A percentile compares a stretch with the other conserved stretches of the same genome.
Conservation (phyloP, 2,113 vertebrate species). For the Ctenomys sociabilis region DNA sequence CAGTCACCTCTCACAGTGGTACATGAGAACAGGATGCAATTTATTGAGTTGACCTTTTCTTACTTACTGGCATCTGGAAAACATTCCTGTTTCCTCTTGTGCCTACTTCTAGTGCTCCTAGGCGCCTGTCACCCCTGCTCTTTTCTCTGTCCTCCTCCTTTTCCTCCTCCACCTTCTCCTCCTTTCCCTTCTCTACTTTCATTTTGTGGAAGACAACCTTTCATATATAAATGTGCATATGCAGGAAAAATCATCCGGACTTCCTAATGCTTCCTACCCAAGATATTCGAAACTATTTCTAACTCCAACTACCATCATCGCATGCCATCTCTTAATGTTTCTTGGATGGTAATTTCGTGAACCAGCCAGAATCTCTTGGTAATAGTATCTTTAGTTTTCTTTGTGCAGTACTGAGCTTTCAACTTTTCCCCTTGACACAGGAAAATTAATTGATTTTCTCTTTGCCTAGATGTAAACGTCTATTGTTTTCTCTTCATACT, state of each 20-base stretch:
- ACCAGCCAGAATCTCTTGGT: not conserved
- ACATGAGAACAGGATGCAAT: not conserved
- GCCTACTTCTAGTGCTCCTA: too few species aligned
- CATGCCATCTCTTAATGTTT: not conserved
- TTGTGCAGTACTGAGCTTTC: not conserved
- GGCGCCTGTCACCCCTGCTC: not conserved
- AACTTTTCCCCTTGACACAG: not conserved
- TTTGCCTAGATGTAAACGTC: not conserved
- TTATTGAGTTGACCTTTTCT: not conserved
- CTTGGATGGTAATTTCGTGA: not conserved
- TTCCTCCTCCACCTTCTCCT: not conserved
- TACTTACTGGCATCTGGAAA: not conserved
- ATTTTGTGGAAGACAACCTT: not conserved
- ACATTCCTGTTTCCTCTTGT: not conserved
- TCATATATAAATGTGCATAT: not conserved
- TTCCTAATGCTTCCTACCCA: not conserved
- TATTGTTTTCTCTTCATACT: not conserved
- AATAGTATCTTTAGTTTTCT: not conserved
- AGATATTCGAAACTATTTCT: not conserved
- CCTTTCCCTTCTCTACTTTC: not conserved
- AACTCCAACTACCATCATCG: not conserved
- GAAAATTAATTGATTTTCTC: not conserved
- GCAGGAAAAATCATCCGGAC: not conserved
- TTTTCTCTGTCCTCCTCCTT: rapidly evolving
- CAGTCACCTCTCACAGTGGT: not conserved